A percentile compares a stretch with the other conserved stretches of the same genome.
phyloP scores from a whole-genome alignment of 2,113 vertebrate genomes.

The Myotis yumanensis region DNA sequence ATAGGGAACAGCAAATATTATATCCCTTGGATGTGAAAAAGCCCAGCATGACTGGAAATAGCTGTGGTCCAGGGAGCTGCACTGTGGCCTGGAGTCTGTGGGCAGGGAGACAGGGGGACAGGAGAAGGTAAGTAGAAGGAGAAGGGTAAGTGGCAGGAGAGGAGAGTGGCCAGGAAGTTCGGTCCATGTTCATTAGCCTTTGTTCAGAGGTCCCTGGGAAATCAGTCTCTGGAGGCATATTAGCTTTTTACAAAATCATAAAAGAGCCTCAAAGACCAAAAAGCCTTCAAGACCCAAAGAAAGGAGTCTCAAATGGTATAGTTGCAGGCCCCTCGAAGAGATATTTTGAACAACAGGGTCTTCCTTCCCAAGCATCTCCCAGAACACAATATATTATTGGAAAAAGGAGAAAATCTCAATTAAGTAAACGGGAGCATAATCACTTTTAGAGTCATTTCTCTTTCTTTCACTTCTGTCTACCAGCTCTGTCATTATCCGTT shows the following conservation, averaged over 20 bases:
- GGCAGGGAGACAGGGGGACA: background rate
- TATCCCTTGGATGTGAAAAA: background rate
- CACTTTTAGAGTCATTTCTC: background rate
- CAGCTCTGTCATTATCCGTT: background rate
- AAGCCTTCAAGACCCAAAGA: background rate
- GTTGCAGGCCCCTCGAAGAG: background rate
- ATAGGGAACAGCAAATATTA: background rate
- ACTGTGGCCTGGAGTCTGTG: background rate
- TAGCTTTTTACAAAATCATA: background rate
- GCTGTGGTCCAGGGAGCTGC: background rate
- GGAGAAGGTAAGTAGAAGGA: background rate
- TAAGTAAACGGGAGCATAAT: background rate
- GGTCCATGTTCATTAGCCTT: background rate
- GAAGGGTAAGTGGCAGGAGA: background rate
- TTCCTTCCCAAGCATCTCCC: background rate
- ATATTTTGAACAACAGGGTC: background rate
- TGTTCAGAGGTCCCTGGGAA: background rate
- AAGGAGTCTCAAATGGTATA: background rate
- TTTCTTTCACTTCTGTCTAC: background rate
- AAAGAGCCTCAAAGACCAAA: constrained; percentile 3
- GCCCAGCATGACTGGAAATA: background rate
- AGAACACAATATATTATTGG: background rate
- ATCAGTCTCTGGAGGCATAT: background rate
- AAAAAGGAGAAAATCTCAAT: background rate
- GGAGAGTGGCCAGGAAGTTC: background rate